A percentile compares a stretch with the other conserved stretches of the same genome.
These are phyloP conservation scores for Limanda limanda DNA, from an alignment of 2,113 vertebrate species.

Conservation along the genomic window DNA sequence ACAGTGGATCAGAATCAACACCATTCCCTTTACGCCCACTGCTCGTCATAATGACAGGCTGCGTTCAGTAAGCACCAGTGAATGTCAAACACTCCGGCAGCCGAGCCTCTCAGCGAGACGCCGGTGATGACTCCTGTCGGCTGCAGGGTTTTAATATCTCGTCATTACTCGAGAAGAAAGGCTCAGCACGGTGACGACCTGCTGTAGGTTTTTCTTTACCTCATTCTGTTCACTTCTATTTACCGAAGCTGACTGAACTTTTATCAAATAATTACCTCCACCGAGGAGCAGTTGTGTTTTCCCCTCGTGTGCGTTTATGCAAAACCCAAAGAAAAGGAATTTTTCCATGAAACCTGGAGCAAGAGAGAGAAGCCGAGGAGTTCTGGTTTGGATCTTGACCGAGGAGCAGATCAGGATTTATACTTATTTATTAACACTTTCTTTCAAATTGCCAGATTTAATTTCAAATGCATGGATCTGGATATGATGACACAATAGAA, in stretches of 20 bases:
- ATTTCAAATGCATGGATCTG: too few relatives aligned
- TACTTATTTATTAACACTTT: too few relatives aligned
- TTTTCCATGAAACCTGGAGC: too few relatives aligned
- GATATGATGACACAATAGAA: too few relatives aligned
- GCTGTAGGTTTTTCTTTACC: background rate
- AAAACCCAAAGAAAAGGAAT: too few relatives aligned
- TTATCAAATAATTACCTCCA: background rate
- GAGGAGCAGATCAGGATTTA: too few relatives aligned
- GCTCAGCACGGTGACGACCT: background rate
- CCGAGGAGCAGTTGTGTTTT: too few relatives aligned
- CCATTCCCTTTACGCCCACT: conserved; percentile 47
- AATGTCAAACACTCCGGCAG: conserved; percentile 43
- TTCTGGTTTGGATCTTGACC: too few relatives aligned
- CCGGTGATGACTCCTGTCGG: conserved; percentile 25
- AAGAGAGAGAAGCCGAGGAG: too few relatives aligned
- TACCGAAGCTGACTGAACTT: background rate
- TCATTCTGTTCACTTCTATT: background rate
- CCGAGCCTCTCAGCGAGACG: conserved; percentile 34
- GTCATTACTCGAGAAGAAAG: conserved; percentile 37
- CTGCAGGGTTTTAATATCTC: conserved; percentile 33
- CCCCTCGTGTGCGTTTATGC: too few relatives aligned
- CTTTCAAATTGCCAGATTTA: too few relatives aligned
- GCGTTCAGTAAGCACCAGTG: conserved; percentile 48
- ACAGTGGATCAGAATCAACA: conserved; percentile 58
- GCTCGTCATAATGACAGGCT: conserved; percentile 43